Percentiles rank a stretch among this genome's conserved stretches.
Conservation (phyloP, 2,888 invertebrate genomes). For the Taphrorychus bicolor region DNA sequence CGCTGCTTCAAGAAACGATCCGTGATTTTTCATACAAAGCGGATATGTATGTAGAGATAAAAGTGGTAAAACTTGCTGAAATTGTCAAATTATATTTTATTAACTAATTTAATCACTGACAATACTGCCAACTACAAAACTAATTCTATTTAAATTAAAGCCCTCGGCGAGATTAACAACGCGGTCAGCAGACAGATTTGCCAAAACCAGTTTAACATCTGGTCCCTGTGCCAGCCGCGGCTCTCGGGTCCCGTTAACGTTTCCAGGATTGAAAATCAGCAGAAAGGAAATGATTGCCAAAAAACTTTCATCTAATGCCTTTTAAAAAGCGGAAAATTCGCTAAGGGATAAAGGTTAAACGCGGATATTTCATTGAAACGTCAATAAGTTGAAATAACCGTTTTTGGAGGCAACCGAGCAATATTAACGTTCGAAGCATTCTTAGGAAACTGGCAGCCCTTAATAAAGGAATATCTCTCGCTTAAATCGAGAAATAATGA, state of each 20-base stretch:
- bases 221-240: constrained; percentile 32
- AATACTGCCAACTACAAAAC: too few relatives aligned
- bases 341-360: constrained; percentile 14
- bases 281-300: constrained; percentile 26
- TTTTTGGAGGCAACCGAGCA: constrained; percentile 2
- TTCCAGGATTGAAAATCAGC: constrained; percentile 21
- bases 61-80: too few relatives aligned
- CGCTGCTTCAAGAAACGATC: too few relatives aligned
- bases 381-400: constrained; percentile 6
- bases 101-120: too few relatives aligned
- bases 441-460: constrained; percentile 7
- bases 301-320: constrained; percentile 27
- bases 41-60: too few relatives aligned
- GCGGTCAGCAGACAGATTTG: constrained; percentile 37
- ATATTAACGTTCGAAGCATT: constrained; percentile 6
- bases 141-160: neutral
- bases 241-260: constrained; percentile 20
- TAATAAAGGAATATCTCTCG: constrained; percentile 48
- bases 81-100: too few relatives aligned
- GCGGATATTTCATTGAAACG: constrained; percentile 1
- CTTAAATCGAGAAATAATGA: constrained; percentile 56
- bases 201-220: constrained; percentile 39
- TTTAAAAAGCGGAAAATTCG: constrained; percentile 29
- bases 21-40: too few relatives aligned
- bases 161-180: constrained; percentile 17